Base-by-base conservation (phyloP, 2,113 vertebrate species). In the Sterna hirundo region DNA sequence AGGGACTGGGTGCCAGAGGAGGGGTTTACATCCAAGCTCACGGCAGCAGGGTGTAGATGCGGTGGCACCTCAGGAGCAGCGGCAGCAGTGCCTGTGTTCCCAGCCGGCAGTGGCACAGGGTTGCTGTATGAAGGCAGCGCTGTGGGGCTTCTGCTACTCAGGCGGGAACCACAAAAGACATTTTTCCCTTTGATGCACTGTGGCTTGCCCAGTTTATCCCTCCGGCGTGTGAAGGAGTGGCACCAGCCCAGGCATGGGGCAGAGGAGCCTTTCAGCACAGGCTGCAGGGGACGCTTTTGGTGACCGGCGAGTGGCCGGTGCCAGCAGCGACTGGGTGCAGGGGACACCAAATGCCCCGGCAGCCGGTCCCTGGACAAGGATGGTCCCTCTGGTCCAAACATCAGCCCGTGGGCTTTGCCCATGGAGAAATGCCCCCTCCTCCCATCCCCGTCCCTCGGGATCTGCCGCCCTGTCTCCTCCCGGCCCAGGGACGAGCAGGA, bases 121-220 rank as follows among this genome's bases (percentile, higher is more conserved):
- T 0, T 6, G 12, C 6, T 16, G 23, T 26, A 25, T 3, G 5
- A 5, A 17, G 49, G 51, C 64, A 6, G 2, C 2, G 36, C 46
- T 4, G 54, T 3, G 6, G 68, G 47, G 47, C 5, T 30, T 22
- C 46, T 4, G 4, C 8, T 5, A 12, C 32, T 18, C 69, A 4
- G 2, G 51, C 13, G 20, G n/a, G 20, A 42, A 20, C 36, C 30
- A 17, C 30, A 6, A 7, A 5, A 21, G 19, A 5, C 4, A 5
- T 22, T 49, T 49, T 38, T 38, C 13, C 40, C 42, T 30, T 9
- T 5, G 57, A 9, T 6, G 58, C 21, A 2, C 49, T 5, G 40
- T 7, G 38, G 34, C 23, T n/a, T 1, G 13, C 7, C 11, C 3
- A 58, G 23, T 64, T 30, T 15, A 15, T 20, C 34, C 46, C 54